Percentiles rank a stretch among this genome's conserved stretches.
These are phyloP conservation scores for Oscheius sp. DNA, from an alignment of 2,888 invertebrate species.

Conservation along the genomic window DNA sequence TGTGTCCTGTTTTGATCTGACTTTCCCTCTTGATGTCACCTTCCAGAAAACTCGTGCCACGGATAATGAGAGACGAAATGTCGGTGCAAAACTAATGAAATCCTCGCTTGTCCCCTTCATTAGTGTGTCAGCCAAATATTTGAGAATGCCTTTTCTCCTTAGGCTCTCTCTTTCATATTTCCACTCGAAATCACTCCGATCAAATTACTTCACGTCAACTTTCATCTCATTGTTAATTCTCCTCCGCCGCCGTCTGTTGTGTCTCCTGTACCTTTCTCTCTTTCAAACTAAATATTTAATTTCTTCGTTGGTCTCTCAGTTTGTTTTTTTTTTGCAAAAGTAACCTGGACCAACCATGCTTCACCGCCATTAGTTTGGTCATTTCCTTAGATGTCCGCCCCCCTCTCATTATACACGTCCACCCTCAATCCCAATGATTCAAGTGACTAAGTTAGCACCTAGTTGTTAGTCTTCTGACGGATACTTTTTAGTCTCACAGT, in stretches of 20 bases:
- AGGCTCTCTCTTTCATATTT: not conserved
- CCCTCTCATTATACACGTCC: not conserved
- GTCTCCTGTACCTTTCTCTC: not conserved
- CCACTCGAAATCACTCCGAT: too few relatives aligned
- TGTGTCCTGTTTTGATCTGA: too few relatives aligned
- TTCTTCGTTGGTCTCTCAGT: not conserved
- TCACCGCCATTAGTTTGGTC: not conserved
- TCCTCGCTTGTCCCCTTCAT: not conserved
- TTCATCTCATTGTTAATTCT: too few relatives aligned
- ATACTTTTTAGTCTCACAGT: not conserved
- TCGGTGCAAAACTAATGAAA: conserved; percentile 24
- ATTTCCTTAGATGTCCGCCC: conserved; percentile 3
- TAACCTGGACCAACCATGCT: not conserved
- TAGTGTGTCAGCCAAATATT: conserved; percentile 21
- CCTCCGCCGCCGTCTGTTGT: too few relatives aligned
- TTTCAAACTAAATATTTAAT: not conserved
- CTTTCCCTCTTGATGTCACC: conserved; percentile 22
- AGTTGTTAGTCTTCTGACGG: too few relatives aligned
- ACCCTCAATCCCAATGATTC: conserved; percentile 8
- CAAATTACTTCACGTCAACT: too few relatives aligned
- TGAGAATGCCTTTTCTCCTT: conserved; percentile 11
- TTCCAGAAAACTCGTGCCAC: not conserved
- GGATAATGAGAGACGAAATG: conserved; percentile 4
- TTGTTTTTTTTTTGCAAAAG: not conserved
- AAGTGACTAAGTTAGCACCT: too few relatives aligned